Conservation (phyloP, 2,113 vertebrate genomes). For the Mionectes macconnelli region DNA sequence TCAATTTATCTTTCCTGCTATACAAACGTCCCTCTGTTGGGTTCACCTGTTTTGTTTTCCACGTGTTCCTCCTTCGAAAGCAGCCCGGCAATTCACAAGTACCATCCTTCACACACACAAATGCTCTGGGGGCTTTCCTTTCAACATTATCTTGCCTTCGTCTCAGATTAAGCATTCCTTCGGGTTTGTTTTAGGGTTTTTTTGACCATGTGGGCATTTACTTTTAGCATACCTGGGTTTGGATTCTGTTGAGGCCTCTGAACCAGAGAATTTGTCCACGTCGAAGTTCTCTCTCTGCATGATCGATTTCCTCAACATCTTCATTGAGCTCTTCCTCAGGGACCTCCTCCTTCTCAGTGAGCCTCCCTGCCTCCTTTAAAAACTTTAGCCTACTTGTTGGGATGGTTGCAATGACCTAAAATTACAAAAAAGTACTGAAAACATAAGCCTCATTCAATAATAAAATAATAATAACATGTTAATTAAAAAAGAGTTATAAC, state of each 20-base stretch:
- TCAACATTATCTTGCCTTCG: not conserved
- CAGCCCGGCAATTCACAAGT: not conserved
- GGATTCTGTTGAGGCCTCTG: slow-evolving; percentile 96
- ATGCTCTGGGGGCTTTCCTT: not conserved
- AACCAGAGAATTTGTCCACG: slow-evolving; percentile 99
- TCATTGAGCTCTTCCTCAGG: slow-evolving; percentile 94
- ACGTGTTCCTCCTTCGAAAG: not conserved
- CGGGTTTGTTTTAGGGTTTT: not conserved
- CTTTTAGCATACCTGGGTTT: slow-evolving; percentile 88
- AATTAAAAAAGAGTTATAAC: not conserved
- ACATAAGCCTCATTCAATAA: not conserved
- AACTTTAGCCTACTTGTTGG: slow-evolving; percentile 94
- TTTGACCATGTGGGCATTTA: not conserved
- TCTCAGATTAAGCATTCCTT: not conserved
- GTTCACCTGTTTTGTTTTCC: not conserved
- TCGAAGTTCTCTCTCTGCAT: slow-evolving; percentile 93
- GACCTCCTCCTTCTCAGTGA: slow-evolving; percentile 90
- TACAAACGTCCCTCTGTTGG: not conserved
- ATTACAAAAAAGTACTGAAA: slow-evolving; percentile 17
- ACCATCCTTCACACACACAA: not conserved
- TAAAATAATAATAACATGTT: not conserved
- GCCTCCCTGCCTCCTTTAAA: slow-evolving; percentile 90
- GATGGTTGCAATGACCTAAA: slow-evolving; percentile 90
- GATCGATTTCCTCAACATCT: slow-evolving; percentile 96
- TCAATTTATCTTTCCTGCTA: not conserved